These are phyloP conservation scores for Cladopsammia gracilis DNA, from an alignment of 64 coral and sea anemone species.

Conservation along the genomic window DNA sequence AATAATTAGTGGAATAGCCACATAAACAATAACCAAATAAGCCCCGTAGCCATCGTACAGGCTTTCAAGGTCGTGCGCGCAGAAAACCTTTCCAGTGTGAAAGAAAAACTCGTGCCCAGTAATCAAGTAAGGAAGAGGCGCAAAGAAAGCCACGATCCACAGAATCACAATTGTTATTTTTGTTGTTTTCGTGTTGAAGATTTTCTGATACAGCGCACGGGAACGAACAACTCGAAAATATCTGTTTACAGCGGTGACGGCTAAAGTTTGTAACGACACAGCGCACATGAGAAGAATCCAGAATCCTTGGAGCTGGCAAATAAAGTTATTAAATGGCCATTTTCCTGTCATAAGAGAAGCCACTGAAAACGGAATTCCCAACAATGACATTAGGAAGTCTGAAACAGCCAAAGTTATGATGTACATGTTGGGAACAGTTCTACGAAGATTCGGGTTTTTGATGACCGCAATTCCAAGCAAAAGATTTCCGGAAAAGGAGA, in stretches of 20 bases:
- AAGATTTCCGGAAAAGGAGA: constrained; percentile 51
- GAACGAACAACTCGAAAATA: constrained; percentile 37
- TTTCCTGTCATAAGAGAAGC: constrained; percentile 22
- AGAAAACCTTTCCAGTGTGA: constrained; percentile 67
- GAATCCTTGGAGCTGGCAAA: constrained; percentile 72
- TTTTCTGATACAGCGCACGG: constrained; percentile 28
- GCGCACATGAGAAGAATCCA: constrained; percentile 41
- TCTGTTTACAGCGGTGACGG: constrained; percentile 70
- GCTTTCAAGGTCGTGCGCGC: constrained; percentile 32
- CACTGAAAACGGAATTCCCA: constrained; percentile 41
- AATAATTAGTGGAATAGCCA: constrained; percentile 46
- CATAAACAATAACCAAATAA: constrained; percentile 42
- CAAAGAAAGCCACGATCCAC: constrained; percentile 52
- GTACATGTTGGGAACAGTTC: constrained; percentile 57
- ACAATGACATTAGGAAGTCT: constrained; percentile 61
- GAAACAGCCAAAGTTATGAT: constrained; percentile 66
- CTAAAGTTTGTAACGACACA: constrained; percentile 57
- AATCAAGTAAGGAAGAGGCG: constrained; percentile 58
- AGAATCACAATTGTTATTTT: constrained; percentile 49
- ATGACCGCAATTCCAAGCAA: constrained; percentile 42
- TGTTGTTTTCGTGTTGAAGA: constrained; percentile 66
- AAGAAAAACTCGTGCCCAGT: constrained; percentile 59
- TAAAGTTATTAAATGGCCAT: constrained; percentile 37
- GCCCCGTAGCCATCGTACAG: constrained; percentile 23
- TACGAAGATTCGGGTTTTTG: constrained; percentile 44